Base-by-base conservation (phyloP, 2,113 vertebrate species). In the Hiodon alosoides region DNA sequence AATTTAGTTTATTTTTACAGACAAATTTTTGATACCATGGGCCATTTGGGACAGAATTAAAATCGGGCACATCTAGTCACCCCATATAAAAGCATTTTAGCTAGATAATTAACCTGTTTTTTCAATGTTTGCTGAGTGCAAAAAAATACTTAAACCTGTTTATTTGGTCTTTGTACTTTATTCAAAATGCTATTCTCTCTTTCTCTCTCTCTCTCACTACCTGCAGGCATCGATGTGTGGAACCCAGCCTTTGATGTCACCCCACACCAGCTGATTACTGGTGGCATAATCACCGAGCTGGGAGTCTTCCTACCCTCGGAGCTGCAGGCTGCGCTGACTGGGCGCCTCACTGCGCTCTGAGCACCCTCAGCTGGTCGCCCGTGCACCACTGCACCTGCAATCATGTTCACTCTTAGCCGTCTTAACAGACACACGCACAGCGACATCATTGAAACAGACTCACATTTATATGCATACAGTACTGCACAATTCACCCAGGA, bases 161-260 rank as follows among this genome's bases (percentile, higher is more conserved):
- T 31, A 31, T 31, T 31, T 31, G 31, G 31, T 31, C 31, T 31
- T 31, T 31, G 31, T 31, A 31, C 31, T 31, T 31, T 31, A 31
- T 31, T 31, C 31, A 31, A 31, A 31, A 31, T 31, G 31, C 31
- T 31, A 2, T 14, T 60, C 13, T 46, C 65, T 5, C 59, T 5
- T 8, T 14, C 2, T 52, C 73, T 67, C 54, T 17, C 13, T 53
- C 62, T 67, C 59, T 74, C 55, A 59, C n/a, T 73, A 13, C 66
- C 55, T 79, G 71, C 84, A 96, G 95, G 93, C 14, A 91, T 97
- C 2, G 90, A 87, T 0, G 94, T 97, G 48, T 97, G 95, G 95
- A 97, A 97, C 83, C 95, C 95, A 0, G 93, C 94, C 1, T 97
- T 97, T 0, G 94, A 97, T 8, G 90, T 97, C 73, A 96, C 95